These are phyloP conservation scores for Antheraea pernyi DNA, from an alignment of 1,140 invertebrate species.

Conservation along the genomic window DNA sequence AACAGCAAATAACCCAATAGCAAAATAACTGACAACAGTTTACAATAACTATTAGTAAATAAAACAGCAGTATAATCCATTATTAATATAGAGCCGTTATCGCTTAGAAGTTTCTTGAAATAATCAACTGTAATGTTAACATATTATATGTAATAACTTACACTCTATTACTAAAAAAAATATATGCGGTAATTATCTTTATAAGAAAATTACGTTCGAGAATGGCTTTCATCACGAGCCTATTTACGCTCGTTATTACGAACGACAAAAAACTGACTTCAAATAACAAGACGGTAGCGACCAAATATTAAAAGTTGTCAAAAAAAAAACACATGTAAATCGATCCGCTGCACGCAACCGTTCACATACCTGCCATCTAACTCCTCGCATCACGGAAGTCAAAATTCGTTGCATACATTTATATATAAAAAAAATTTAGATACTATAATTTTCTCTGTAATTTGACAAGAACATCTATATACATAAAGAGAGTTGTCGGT, in stretches of 20 bases:
- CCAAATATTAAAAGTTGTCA: constrained; percentile 45
- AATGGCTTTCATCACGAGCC: constrained; percentile 39
- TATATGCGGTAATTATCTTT: not conserved
- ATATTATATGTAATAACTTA: too few species aligned
- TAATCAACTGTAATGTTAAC: too few species aligned
- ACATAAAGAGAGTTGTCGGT: too few species aligned
- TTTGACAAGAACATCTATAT: too few species aligned
- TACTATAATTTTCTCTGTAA: too few species aligned
- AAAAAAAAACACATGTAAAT: constrained; percentile 57
- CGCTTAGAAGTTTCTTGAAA: too few species aligned
- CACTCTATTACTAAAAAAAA: not conserved
- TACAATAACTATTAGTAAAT: too few species aligned
- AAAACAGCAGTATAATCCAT: too few species aligned
- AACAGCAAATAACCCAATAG: too few species aligned
- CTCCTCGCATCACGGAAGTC: not conserved
- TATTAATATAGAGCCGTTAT: too few species aligned
- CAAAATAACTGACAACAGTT: too few species aligned
- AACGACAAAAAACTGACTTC: constrained; percentile 45
- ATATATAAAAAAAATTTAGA: too few species aligned
- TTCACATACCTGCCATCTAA: constrained; percentile 24
- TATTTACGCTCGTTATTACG: constrained; percentile 12
- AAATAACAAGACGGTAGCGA: constrained; percentile 62
- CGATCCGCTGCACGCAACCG: constrained; percentile 58
- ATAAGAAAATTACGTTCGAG: constrained; percentile 12
- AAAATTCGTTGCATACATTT: not conserved